Conservation (phyloP, 2,797 vertebrate genomes). For the Rhodeus uyekii region DNA sequence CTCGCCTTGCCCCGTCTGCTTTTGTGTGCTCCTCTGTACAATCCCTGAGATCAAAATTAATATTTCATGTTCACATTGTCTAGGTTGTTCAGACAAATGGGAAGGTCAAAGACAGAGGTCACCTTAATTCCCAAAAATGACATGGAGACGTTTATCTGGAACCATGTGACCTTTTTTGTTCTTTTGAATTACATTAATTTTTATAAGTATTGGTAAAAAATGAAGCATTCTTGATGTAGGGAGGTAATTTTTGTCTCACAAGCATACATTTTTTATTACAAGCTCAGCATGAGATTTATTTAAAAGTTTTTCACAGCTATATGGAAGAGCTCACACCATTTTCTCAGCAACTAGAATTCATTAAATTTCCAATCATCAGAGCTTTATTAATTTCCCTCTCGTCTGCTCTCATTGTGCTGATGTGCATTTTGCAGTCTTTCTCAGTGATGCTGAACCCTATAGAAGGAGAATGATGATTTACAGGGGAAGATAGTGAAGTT, state of each 20-base stretch:
- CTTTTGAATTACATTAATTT: neutral
- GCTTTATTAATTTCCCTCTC: neutral
- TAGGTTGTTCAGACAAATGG: neutral
- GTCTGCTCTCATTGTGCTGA: neutral
- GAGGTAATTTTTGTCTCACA: neutral
- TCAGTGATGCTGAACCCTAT: neutral
- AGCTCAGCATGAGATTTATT: constrained; percentile 1
- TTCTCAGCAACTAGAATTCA: constrained; percentile 5
- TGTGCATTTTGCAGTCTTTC: neutral
- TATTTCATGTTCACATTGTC: neutral
- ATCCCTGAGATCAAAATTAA: neutral
- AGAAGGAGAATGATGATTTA: neutral
- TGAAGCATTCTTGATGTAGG: neutral
- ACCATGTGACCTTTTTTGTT: neutral
- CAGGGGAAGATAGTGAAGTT: neutral
- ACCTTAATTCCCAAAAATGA: constrained; percentile 9
- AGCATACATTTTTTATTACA: neutral
- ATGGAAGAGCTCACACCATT: neutral
- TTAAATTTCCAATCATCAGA: neutral
- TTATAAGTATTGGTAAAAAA: neutral
- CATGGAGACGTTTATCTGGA: neutral
- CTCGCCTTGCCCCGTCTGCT: neutral
- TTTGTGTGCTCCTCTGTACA: neutral
- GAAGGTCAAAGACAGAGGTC: neutral
- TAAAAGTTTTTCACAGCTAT: neutral